Base-by-base conservation (phyloP, 2,888 invertebrate genomes). In the Gryllus longicercus region DNA sequence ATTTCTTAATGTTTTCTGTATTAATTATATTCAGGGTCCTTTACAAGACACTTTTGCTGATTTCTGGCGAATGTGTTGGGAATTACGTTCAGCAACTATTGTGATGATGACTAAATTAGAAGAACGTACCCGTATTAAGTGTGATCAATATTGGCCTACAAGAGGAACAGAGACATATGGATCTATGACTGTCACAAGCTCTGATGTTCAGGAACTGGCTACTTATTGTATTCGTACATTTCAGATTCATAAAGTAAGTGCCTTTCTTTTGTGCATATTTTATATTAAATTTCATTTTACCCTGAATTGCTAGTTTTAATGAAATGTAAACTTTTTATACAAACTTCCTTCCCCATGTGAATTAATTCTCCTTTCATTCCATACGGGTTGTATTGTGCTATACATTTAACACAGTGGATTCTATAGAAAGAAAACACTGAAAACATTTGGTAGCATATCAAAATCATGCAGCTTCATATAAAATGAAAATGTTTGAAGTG, bases 1-100 rank as follows among this genome's bases (percentile, higher is more conserved):
- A 38, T 38, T 38, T 21, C 78, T 50, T 38, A 79, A 50, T 51
- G 5, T 77, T 77, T n/a, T 12, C n/a, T 79, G 0, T 49, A 51
- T 80, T 76, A 80, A 38, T 75, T 63, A 76, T 79, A 82, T 84
- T 12, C 84, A 98, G 90, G 99, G 99, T 50, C 99, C 99, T 11
- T 88, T 99, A 23, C 98, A 97, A 85, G 98, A 99, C 86, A 99
- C 99, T 0, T 97, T 98, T 85, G 93, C 93, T 8, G 99, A 99
- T 88, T 99, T 99, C 88, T 99, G 99, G 99, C 91, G 99, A 82
- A 99, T 99, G 99, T 96, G 98, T 84, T 99, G 99, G 99, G 99
- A 99, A 87, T 91, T 98, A 82, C 92, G 96, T 84, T 94, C 96
- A 8, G 92, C 95, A 16, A 97, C 97, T 0, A 96, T 99, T 84